Evolutionary conservation across 2,113 vertebrate species (phyloP).

Genomic region (Falco punctatus): DNA sequence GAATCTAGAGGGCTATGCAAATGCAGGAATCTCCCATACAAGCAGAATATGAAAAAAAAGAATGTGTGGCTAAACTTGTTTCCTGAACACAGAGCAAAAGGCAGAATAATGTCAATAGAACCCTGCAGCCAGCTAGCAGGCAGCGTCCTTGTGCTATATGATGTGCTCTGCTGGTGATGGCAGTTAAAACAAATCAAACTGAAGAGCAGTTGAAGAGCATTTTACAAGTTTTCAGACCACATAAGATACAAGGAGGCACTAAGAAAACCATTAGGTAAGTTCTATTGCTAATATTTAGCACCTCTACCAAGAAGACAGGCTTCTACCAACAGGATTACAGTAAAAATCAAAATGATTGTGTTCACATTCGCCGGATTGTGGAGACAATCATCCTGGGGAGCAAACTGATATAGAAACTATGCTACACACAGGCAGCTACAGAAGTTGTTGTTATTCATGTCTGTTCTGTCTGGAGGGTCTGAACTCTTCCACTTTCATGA

Average conservation of each 20-base stretch:
- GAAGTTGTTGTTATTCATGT: slow-evolving; percentile 25
- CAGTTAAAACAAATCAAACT: neutral
- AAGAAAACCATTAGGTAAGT: slow-evolving; percentile 45
- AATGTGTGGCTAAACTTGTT: neutral
- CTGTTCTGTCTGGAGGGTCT: neutral
- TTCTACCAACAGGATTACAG: slow-evolving; percentile 42
- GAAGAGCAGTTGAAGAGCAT: slow-evolving; percentile 70
- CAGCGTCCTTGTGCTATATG: neutral
- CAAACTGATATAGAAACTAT: slow-evolving; percentile 40
- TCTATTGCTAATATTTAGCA: slow-evolving; percentile 70
- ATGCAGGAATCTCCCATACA: neutral
- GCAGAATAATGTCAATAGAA: neutral
- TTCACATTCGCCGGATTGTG: slow-evolving; percentile 42
- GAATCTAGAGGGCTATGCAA: neutral
- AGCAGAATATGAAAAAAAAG: neutral
- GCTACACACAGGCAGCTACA: slow-evolving; percentile 38
- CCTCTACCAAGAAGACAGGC: slow-evolving; percentile 64
- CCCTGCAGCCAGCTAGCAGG: neutral
- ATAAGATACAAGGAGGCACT: slow-evolving; percentile 58
- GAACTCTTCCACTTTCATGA: slow-evolving; percentile 48
- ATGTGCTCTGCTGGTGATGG: neutral
- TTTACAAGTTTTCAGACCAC: slow-evolving; percentile 27
- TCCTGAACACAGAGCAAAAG: neutral
- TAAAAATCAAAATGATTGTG: slow-evolving; percentile 50
- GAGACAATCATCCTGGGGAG: slow-evolving; percentile 50